A percentile compares a stretch with the other conserved stretches of the same genome.
These are phyloP conservation scores for Astreopora myriophthalma DNA, from an alignment of 64 coral and sea anemone genomes.

Conservation along the genomic window DNA sequence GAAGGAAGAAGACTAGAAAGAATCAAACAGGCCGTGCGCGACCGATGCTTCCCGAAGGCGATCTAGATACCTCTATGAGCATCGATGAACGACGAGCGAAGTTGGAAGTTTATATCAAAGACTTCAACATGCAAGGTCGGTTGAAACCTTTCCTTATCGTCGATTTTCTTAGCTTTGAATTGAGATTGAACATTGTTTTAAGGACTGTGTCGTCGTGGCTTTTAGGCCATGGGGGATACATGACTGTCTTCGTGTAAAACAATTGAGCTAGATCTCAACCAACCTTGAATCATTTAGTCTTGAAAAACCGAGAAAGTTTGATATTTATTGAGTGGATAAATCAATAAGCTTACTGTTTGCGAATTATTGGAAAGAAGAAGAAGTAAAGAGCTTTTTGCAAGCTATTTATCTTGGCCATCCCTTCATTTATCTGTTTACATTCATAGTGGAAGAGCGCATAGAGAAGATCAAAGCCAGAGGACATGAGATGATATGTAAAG, in stretches of 20 bases:
- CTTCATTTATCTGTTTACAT: not conserved
- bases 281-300: no score
- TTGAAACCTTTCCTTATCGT: not conserved
- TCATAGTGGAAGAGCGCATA: slow-evolving; percentile 57
- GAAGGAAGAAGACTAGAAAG: slow-evolving; percentile 71
- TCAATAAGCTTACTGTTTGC: no score
- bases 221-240: no score
- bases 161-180: not conserved
- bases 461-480: slow-evolving; percentile 56
- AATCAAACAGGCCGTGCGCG: slow-evolving; percentile 47
- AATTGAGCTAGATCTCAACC: no score
- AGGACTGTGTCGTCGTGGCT: not conserved
- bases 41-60: slow-evolving; percentile 83
- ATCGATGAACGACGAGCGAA: slow-evolving; percentile 80
- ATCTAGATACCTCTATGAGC: slow-evolving; percentile 83
- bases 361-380: no score
- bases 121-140: slow-evolving; percentile 86
- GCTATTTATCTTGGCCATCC: no score
- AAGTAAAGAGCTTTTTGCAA: no score
- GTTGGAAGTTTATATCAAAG: slow-evolving; percentile 77
- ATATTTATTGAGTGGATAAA: no score
- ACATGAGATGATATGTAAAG: slow-evolving; percentile 62
- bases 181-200: no score
- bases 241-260: no score
- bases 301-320: no score